Evolutionary conservation across 2,113 vertebrate species (phyloP).

Genomic region (Xenopus borealis): DNA sequence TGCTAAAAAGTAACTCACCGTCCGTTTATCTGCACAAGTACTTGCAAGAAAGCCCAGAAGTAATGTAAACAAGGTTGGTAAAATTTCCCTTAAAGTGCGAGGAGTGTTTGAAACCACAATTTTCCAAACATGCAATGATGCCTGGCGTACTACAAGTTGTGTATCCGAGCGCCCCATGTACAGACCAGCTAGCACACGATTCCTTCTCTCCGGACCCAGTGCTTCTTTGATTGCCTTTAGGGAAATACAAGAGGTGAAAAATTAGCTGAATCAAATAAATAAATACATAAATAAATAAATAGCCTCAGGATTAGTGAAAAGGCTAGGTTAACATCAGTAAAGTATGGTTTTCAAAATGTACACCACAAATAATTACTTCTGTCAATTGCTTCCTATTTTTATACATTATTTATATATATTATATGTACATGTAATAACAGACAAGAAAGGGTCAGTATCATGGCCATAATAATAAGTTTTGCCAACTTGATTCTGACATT

Average conservation of each 20-base stretch:
- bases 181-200: conserved; percentile 91
- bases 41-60: conserved; percentile 96
- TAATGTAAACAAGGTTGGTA: conserved; percentile 91
- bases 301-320: too few species aligned
- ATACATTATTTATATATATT: too few species aligned
- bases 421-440: too few species aligned
- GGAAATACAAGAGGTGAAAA: background rate
- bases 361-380: too few species aligned
- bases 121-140: conserved; percentile 96
- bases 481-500: too few species aligned
- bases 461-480: too few species aligned
- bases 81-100: conserved; percentile 89
- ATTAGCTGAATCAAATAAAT: background rate
- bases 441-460: too few species aligned
- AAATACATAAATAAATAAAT: too few species aligned
- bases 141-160: conserved; percentile 93
- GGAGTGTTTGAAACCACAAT: conserved; percentile 97
- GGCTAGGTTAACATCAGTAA: too few species aligned
- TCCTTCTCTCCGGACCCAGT: conserved; percentile 86
- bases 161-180: conserved; percentile 98
- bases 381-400: too few species aligned
- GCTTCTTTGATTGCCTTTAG: conserved; percentile 89
- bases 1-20: conserved; percentile 62
- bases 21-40: conserved; percentile 93
- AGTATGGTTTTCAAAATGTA: too few species aligned